These are phyloP conservation scores for Passer domesticus DNA, from an alignment of 2,113 vertebrate species.

Conservation along the genomic window DNA sequence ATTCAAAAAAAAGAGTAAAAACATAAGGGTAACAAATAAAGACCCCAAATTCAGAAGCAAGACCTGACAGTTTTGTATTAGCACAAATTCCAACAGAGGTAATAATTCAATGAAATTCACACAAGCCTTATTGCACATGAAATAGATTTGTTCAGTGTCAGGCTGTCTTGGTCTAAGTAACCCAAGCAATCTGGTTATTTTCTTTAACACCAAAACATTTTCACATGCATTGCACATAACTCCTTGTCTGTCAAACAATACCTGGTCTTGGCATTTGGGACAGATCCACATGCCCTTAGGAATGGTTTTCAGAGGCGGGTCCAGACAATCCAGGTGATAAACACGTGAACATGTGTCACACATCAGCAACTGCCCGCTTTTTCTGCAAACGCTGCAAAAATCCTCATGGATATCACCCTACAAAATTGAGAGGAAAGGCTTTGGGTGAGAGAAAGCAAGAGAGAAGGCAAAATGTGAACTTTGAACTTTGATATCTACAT, in stretches of 20 bases:
- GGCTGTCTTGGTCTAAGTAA: neutral
- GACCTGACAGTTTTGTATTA: neutral
- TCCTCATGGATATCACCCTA: slow-evolving; percentile 99
- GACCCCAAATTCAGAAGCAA: neutral
- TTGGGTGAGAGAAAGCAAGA: slow-evolving; percentile 16
- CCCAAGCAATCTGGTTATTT: neutral
- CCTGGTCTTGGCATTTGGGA: slow-evolving; percentile 99
- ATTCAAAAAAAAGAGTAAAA: neutral
- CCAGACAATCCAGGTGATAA: slow-evolving; percentile 99
- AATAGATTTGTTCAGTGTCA: neutral
- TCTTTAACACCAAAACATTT: neutral
- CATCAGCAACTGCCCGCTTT: slow-evolving; percentile 99
- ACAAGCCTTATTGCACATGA: neutral
- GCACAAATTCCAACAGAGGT: neutral
- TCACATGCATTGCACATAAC: neutral
- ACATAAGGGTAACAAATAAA: neutral
- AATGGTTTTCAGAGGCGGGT: slow-evolving; percentile 98
- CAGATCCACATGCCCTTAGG: slow-evolving; percentile 99
- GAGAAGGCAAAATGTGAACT: slow-evolving; percentile 34
- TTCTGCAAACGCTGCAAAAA: slow-evolving; percentile 99
- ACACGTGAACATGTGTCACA: slow-evolving; percentile 99
- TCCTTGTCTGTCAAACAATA: slow-evolving; percentile 62
- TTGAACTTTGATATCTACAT: slow-evolving; percentile 6
- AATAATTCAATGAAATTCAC: neutral
- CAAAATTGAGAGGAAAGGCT: slow-evolving; percentile 69